Evolutionary conservation across 2,113 vertebrate species (phyloP), one percentile per base, ranked within the genome.

Genomic region (Pelodiscus sinensis): DNA sequence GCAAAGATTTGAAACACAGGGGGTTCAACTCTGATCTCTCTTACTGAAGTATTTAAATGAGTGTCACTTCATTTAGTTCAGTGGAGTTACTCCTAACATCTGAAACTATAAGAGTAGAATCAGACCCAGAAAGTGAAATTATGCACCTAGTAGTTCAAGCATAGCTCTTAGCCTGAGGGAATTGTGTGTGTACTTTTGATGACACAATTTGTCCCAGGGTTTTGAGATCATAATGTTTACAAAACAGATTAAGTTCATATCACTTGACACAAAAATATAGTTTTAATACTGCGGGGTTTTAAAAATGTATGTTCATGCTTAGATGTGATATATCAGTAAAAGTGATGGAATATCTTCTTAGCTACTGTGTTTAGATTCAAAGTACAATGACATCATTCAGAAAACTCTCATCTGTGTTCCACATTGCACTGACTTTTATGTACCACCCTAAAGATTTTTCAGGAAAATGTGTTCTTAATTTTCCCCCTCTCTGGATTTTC

Each of bases 301-400:
- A 95, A 96, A 96, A 96, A 91, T 91, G 93, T 93, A 93, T 96
- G 89, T 86, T 92, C 55, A 77, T 65, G 91, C 35, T 73, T 87
- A 85, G 71, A 92, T 94, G 56, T 38, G 88, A 50, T 82, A 80
- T 79, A 95, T 88, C 73, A 82, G 65, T 71, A 29, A 31, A 93
- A 92, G 86, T 62, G 56, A 95, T 86, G n/a, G 35, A 87, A 87
- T 92, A 84, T 77, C 12, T 88, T 92, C 65, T 50, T 89, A 84
- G 84, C 92, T n/a, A 44, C 8, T 1, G 29, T 91, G 65, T 14
- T 86, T 85, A n/a, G 92, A 85, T 77, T 95, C 94, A 73, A 75
- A 81, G 50, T 65, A 35, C 57, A 81, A 27, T 15, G 62, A 91
- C 88, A 90, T 0, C 12, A 91, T 85, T 87, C 0, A 0, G 82